A percentile compares a stretch with the other conserved stretches of the same genome.
phyloP scores from a whole-genome alignment of 2,113 vertebrate species.

The Pachypanchax playfairii region DNA sequence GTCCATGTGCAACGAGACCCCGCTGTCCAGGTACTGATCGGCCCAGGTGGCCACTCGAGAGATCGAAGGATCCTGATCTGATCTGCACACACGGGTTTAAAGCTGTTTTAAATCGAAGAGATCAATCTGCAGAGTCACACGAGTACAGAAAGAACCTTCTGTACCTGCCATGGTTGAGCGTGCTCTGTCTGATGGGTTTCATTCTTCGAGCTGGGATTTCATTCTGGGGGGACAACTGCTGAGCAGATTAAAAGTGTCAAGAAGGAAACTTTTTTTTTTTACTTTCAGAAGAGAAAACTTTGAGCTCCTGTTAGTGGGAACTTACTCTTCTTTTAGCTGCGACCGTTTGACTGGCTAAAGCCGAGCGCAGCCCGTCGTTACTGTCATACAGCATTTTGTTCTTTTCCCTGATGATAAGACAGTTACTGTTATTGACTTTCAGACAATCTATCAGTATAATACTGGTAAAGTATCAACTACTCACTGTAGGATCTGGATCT shows the following conservation, averaged over 20 bases:
- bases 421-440: not conserved
- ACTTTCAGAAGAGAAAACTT: slow-evolving; percentile 18
- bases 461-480: slow-evolving; percentile 10
- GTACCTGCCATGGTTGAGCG: slow-evolving; percentile 68
- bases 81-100: slow-evolving; percentile 41
- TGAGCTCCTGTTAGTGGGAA: slow-evolving; percentile 19
- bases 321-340: slow-evolving; percentile 65
- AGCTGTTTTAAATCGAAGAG: slow-evolving; percentile 5
- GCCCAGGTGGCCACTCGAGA: slow-evolving; percentile 80
- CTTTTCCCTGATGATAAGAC: slow-evolving; percentile 55
- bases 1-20: slow-evolving; percentile 70
- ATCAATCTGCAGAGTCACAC: slow-evolving; percentile 18
- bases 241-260: slow-evolving; percentile 20
- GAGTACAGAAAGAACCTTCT: not conserved
- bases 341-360: slow-evolving; percentile 39
- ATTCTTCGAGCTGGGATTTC: slow-evolving; percentile 62
- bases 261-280: slow-evolving; percentile 14
- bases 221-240: slow-evolving; percentile 66
- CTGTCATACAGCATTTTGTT: slow-evolving; percentile 80
- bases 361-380: slow-evolving; percentile 73
- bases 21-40: slow-evolving; percentile 80
- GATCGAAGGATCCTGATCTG: slow-evolving; percentile 45
- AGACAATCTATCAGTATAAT: not conserved
- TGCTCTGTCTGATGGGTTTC: slow-evolving; percentile 70
- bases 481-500: slow-evolving; percentile 75